Conservation (phyloP, 1,140 invertebrate genomes). For the Cyclargus thomasi region DNA sequence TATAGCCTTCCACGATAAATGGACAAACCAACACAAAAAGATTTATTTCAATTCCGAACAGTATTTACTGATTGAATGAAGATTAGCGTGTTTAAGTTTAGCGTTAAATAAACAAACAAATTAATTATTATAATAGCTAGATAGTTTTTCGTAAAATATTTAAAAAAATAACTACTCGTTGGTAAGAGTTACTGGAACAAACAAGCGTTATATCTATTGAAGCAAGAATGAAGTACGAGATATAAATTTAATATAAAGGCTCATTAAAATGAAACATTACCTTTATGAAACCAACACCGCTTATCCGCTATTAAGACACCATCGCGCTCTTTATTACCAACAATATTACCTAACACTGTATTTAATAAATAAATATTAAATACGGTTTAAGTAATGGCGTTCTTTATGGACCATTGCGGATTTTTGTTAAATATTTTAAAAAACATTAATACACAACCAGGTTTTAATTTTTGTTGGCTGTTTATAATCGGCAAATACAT, state of each 20-base stretch:
- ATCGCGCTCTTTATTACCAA: background rate
- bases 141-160: no score
- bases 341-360: background rate
- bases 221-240: background rate
- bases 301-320: background rate
- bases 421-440: background rate
- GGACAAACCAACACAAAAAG: no score
- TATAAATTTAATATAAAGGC: background rate
- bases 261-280: conserved; percentile 7
- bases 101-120: no score
- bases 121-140: no score
- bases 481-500: no score
- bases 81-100: no score
- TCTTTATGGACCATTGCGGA: background rate
- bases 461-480: no score
- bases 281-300: background rate
- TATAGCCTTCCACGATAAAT: no score
- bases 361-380: background rate
- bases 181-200: background rate
- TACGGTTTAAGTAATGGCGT: background rate
- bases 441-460: background rate
- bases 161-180: no score
- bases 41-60: no score
- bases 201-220: background rate
- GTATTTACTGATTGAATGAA: no score